Percentiles rank a stretch among this genome's conserved stretches.
phyloP scores from a whole-genome alignment of 2,888 invertebrate genomes.

The Chrysodeixis includens region DNA sequence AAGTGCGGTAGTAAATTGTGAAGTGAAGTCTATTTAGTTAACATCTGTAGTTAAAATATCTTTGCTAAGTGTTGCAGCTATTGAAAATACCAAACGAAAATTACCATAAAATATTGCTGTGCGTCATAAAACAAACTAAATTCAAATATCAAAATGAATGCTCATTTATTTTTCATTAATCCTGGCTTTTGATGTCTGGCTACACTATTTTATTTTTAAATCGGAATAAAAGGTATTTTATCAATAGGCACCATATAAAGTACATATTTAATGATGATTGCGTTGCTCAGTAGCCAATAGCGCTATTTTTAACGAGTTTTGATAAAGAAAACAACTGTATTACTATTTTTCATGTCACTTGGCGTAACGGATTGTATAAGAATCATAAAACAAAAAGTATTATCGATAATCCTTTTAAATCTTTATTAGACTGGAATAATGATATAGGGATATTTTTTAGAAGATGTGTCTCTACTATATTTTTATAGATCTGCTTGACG shows the following conservation, averaged over 20 bases:
- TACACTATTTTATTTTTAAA: slow-evolving; percentile 23
- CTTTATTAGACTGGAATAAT: neutral
- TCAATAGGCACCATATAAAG: slow-evolving; percentile 30
- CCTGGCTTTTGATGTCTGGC: neutral
- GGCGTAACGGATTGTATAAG: neutral
- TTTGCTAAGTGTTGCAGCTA: neutral
- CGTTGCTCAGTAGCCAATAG: slow-evolving; percentile 29
- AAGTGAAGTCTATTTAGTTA: no score
- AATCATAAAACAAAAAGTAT: slow-evolving; percentile 3
- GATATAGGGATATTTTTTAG: neutral
- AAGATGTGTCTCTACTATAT: no score
- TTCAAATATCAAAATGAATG: neutral
- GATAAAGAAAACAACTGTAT: slow-evolving; percentile 42
- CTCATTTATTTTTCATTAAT: neutral
- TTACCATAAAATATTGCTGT: neutral
- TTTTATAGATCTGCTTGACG: no score
- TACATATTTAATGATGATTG: slow-evolving; percentile 50
- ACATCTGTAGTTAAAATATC: no score
- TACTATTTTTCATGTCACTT: slow-evolving; percentile 4
- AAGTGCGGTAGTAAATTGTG: no score
- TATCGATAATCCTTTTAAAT: slow-evolving; percentile 1
- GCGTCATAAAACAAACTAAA: neutral
- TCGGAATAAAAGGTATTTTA: slow-evolving; percentile 43
- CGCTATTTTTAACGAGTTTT: slow-evolving; percentile 44
- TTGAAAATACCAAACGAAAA: neutral